Evolutionary conservation across 92 coral and sea anemone genomes (phyloP).

Genomic region (Epizoanthus scotinus): DNA sequence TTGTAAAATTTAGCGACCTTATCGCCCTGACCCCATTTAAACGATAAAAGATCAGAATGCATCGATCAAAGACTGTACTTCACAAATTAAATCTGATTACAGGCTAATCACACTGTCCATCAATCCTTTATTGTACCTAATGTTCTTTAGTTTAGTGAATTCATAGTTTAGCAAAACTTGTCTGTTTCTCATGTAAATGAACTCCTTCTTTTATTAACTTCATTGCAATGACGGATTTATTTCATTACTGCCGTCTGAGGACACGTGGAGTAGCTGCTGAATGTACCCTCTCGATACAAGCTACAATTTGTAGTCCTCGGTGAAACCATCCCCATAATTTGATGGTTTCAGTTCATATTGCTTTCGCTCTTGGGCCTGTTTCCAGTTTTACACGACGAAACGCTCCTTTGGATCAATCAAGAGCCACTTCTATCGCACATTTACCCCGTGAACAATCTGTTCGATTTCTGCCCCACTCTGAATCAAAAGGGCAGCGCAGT

Average conservation of each 20-base stretch:
- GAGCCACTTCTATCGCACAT: not conserved
- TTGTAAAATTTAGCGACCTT: not conserved
- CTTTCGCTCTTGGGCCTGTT: not conserved
- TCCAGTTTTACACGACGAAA: not conserved
- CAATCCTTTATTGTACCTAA: not conserved
- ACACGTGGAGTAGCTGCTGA: not conserved
- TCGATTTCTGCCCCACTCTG: conserved; percentile 92
- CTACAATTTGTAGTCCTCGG: too few relatives aligned
- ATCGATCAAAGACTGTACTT: not conserved
- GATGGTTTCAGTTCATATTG: too few relatives aligned
- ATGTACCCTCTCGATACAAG: not conserved
- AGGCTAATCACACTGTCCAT: conserved; percentile 2
- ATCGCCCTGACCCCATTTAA: not conserved
- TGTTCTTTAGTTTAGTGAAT: not conserved
- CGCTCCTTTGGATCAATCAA: not conserved
- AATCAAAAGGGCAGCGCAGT: conserved; percentile 90
- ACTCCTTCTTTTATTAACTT: not conserved
- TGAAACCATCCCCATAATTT: too few relatives aligned
- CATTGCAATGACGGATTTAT: not conserved
- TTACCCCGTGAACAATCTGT: conserved; percentile 82
- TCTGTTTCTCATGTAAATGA: not conserved
- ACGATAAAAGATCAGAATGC: conserved; percentile 2
- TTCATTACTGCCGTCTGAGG: not conserved
- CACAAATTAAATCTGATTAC: conserved; percentile 1
- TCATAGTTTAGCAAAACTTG: not conserved